Percentiles rank a stretch among this genome's conserved stretches.
Evolutionary conservation across 2,113 vertebrate species (phyloP).

Genomic region (Syrrhaptes paradoxus): DNA sequence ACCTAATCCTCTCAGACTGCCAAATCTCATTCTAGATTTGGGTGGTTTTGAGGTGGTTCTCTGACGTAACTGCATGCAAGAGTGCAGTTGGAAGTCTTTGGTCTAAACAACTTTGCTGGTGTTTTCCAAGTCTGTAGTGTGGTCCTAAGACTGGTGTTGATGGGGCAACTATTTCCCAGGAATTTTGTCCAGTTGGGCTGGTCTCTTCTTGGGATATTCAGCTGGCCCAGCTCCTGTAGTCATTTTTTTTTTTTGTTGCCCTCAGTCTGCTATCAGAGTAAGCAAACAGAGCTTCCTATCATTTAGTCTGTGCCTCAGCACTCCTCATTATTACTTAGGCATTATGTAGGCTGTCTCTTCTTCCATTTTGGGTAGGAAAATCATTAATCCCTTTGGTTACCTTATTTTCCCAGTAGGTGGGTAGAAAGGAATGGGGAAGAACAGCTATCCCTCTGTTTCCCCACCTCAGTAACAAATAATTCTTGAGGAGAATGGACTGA

Average conservation of each 20-base stretch:
- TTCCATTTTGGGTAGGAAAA: background rate
- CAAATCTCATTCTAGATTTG: background rate
- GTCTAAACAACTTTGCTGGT: background rate
- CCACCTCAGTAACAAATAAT: background rate
- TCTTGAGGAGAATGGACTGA: background rate
- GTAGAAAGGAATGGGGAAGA: background rate
- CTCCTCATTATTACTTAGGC: background rate
- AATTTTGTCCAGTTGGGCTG: background rate
- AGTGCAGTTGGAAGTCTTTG: background rate
- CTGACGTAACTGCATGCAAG: background rate
- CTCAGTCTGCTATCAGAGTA: background rate
- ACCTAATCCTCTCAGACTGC: background rate
- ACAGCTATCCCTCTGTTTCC: background rate
- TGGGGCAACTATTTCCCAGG: background rate
- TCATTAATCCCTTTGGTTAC: background rate
- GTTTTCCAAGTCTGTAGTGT: background rate
- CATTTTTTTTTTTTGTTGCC: background rate
- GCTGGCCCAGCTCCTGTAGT: background rate
- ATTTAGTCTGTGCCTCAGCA: background rate
- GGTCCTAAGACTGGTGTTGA: rapidly evolving
- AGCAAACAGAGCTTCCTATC: background rate
- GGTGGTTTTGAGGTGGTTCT: background rate
- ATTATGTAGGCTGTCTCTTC: background rate
- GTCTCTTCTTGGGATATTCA: background rate
- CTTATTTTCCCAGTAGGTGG: background rate